A percentile compares a stretch with the other conserved stretches of the same genome.
These are phyloP conservation scores for Stramonita haemastoma DNA, from an alignment of 2,888 invertebrate species.

Conservation along the genomic window DNA sequence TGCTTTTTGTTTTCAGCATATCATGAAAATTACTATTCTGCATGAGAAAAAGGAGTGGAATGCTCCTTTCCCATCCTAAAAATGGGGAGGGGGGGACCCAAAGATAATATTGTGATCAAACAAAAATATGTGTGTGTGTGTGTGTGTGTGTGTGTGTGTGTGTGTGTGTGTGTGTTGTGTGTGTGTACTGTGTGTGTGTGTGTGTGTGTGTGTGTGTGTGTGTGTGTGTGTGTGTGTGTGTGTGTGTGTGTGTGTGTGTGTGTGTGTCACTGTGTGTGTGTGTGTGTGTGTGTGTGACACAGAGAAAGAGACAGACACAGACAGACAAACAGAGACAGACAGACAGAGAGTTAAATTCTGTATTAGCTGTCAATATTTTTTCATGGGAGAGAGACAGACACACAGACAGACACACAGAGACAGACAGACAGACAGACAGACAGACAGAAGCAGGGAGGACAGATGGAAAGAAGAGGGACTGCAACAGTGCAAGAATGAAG, in stretches of 20 bases:
- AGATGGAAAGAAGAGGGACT: too few relatives aligned
- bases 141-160: neutral
- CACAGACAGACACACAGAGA: neutral
- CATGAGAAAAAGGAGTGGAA: neutral
- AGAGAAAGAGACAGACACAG: neutral
- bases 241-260: neutral
- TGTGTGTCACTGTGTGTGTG: neutral
- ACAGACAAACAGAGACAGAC: neutral
- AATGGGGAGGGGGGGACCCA: neutral
- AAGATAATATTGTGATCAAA: neutral
- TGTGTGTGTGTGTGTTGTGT: neutral
- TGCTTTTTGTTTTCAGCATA: neutral
- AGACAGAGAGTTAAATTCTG: too few relatives aligned
- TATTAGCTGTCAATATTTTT: too few relatives aligned
- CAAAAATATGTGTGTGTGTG: neutral
- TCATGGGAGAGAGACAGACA: too few relatives aligned
- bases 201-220: neutral
- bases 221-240: slow-evolving; percentile 17
- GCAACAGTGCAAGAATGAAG: too few relatives aligned
- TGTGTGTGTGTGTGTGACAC: neutral
- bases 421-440: too few relatives aligned
- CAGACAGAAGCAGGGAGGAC: too few relatives aligned
- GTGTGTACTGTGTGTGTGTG: neutral
- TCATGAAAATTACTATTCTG: neutral
- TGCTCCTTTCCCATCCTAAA: neutral